Conservation (phyloP, 2,888 invertebrate genomes). For the Thymelicus sylvestris region DNA sequence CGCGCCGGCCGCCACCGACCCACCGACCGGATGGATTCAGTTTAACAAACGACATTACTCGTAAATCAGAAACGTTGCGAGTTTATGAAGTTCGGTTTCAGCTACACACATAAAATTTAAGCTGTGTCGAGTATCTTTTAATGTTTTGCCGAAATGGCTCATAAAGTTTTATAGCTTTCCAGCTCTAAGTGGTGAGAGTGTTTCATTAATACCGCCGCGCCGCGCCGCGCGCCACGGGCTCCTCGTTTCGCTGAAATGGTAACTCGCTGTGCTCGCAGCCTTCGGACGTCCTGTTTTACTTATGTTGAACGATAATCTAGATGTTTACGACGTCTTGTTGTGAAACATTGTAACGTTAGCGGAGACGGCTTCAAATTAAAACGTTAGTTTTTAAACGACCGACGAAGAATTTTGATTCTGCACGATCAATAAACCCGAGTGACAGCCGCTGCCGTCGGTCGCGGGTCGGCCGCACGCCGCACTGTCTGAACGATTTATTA, state of each 20-base stretch:
- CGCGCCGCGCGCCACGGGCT: conserved; percentile 2
- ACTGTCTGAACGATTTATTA: too few species aligned
- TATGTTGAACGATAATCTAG: background rate
- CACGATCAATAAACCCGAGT: too few species aligned
- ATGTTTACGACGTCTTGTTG: too few species aligned
- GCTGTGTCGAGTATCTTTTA: conserved; percentile 32
- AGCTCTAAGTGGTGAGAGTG: conserved; percentile 25
- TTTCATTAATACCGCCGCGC: conserved; percentile 18
- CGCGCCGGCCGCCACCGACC: too few species aligned
- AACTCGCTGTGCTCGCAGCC: background rate
- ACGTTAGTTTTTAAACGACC: too few species aligned
- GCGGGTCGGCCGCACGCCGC: too few species aligned
- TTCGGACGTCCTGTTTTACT: background rate
- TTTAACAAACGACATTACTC: conserved; percentile 22
- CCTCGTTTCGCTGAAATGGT: background rate
- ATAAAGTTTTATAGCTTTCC: conserved; percentile 26
- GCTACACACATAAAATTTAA: conserved; percentile 24
- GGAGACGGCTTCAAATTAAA: too few species aligned
- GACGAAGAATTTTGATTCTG: too few species aligned
- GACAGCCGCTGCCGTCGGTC: too few species aligned
- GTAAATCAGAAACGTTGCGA: conserved; percentile 19
- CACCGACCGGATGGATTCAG: background rate
- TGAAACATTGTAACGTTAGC: too few species aligned
- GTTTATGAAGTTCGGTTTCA: conserved; percentile 31
- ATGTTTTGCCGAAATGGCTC: conserved; percentile 30